A percentile compares a stretch with the other conserved stretches of the same genome.
These are phyloP conservation scores for Patella vulgata DNA, from an alignment of 1,140 invertebrate species.

Conservation along the genomic window DNA sequence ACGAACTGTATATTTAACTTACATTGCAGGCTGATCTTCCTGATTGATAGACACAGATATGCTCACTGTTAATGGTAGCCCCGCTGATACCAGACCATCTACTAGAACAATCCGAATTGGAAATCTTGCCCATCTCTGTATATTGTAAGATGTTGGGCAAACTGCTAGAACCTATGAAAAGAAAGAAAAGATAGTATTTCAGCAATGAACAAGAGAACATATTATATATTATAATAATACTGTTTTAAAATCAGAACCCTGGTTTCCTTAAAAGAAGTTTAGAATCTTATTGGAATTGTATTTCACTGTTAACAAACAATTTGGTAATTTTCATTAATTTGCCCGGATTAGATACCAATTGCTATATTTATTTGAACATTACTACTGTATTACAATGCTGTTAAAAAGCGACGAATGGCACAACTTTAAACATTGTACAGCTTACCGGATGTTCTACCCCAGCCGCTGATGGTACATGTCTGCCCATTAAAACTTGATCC, in stretches of 20 bases:
- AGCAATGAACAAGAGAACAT: no score
- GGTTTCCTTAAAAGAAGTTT: no score
- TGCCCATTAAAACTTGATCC: conserved; percentile 7
- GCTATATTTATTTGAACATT: no score
- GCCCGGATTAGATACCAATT: no score
- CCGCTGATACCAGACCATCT: conserved; percentile 19
- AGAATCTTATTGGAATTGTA: no score
- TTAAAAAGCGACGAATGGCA: neutral
- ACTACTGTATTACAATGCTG: neutral
- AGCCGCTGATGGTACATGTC: conserved; percentile 14
- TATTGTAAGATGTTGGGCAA: conserved; percentile 23
- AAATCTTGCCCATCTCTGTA: conserved; percentile 27
- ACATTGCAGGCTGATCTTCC: neutral
- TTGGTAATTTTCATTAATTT: no score
- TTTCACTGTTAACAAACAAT: no score
- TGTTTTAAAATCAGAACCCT: no score
- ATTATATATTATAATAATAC: no score
- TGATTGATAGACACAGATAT: conserved; percentile 35
- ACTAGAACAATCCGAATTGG: conserved; percentile 29
- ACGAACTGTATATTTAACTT: neutral
- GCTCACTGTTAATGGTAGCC: conserved; percentile 20
- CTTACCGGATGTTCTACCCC: conserved; percentile 19
- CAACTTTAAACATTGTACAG: neutral
- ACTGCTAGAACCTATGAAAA: neutral
- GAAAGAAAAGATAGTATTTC: no score